phyloP scores from a whole-genome alignment of 2,888 invertebrate species.

The Trichacis sp. region DNA sequence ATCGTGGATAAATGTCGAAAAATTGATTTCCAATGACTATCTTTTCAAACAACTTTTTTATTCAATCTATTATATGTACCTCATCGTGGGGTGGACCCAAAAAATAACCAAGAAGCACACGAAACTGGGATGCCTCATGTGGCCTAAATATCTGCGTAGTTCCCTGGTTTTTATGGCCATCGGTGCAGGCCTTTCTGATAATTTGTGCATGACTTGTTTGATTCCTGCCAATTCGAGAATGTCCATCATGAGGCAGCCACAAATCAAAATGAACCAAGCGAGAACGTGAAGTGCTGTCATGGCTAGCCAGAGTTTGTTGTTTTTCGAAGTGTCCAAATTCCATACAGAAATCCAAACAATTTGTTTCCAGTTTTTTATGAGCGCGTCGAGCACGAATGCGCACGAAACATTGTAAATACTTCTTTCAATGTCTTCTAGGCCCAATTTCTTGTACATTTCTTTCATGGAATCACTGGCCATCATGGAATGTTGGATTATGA shows the following conservation, averaged over 20 bases:
- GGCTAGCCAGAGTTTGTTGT: conserved; percentile 68
- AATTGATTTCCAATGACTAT: too few species aligned
- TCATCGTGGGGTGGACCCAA: conserved; percentile 75
- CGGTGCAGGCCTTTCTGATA: conserved; percentile 71
- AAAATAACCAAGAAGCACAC: conserved; percentile 72
- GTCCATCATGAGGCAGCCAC: conserved; percentile 75
- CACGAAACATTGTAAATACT: conserved; percentile 57
- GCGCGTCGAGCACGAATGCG: conserved; percentile 68
- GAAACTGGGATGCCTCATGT: conserved; percentile 77
- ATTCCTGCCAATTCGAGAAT: conserved; percentile 74
- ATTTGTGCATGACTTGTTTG: conserved; percentile 74
- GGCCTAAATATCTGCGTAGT: conserved; percentile 71
- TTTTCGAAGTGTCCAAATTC: conserved; percentile 71
- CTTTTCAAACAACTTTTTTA: background rate
- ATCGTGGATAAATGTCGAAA: too few species aligned
- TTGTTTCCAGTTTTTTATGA: conserved; percentile 71
- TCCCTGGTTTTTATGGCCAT: conserved; percentile 71
- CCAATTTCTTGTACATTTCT: conserved; percentile 65
- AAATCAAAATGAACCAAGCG: conserved; percentile 74
- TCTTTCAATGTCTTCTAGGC: conserved; percentile 64
- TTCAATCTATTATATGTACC: conserved; percentile 52
- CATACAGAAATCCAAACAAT: conserved; percentile 71
- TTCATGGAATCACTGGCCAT: conserved; percentile 71
- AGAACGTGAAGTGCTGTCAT: conserved; percentile 70
- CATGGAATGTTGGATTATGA: conserved; percentile 74